Base-by-base conservation (phyloP, 2,888 invertebrate species). In the Drosophila cognata region DNA sequence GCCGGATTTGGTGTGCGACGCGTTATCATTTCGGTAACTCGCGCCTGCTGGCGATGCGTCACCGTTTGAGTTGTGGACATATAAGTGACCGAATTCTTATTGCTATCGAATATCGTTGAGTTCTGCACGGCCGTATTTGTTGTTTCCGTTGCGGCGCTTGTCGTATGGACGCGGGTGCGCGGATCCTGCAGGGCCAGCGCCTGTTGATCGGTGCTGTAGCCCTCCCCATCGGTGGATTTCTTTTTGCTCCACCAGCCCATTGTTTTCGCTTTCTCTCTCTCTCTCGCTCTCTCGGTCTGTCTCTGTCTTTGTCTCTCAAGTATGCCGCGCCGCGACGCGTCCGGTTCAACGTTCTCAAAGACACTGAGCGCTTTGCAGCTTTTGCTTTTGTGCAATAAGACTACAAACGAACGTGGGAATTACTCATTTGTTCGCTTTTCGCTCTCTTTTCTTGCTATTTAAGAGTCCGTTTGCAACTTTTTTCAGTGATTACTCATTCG, bases 81-180 rank as follows among this genome's bases (percentile, higher is more conserved):
- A 29, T 72, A 89, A 16, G 85, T 91, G 2, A 91, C 81, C 6
- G 84, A 91, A 5, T 88, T 88, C 11, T 80, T 88, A 53, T 90
- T 88, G 35, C 71, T 85, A 71, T 92, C 85, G 58, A 89, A 79
- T 64, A 91, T 90, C 2, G 92, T 91, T 0, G 91, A 86, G 58
- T 87, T 92, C 56, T 91, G 86, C 55, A 90, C 88, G 2, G 89
- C 88, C 5, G 91, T 92, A 38, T 91, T 89, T 25, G 88, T 92
- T 11, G 90, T 90, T 61, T 84, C 82, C 18, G 91, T 91, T 31
- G 91, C 81, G 2, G 92, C 92, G 55, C 87, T 90, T 4, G 88
- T 90, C 2, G 91, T 92, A 16, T 82, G 76, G 8, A 91, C 88
- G 29, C 80, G 79, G 6, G 91, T 92, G 3, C 91, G 83, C 5